These are phyloP conservation scores for Pollicipes pollicipes DNA, from an alignment of 1,140 invertebrate genomes.

Conservation along the genomic window DNA sequence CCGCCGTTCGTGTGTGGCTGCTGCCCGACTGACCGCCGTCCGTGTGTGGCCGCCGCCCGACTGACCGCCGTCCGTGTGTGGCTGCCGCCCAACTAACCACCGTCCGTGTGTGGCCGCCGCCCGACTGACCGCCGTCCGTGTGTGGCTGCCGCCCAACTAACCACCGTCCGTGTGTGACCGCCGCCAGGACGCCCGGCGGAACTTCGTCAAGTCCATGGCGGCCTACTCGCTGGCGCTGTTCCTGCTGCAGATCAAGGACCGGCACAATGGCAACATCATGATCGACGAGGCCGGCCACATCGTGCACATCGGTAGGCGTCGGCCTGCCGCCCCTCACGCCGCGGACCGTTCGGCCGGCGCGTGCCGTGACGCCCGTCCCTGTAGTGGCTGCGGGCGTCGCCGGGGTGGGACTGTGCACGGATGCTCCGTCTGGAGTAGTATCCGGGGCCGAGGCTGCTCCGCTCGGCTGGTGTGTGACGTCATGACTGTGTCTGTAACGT, in stretches of 20 bases:
- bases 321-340: constrained; percentile 4
- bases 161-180: no score
- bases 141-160: no score
- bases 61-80: no score
- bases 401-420: neutral
- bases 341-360: neutral
- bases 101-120: no score
- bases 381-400: neutral
- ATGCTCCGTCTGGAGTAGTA: constrained; percentile 3
- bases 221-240: constrained; percentile 96
- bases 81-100: no score
- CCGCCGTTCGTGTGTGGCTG: no score
- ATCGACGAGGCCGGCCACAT: constrained; percentile 87
- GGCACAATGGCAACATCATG: constrained; percentile 99
- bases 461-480: no score
- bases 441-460: no score
- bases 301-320: constrained; percentile 61
- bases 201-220: constrained; percentile 97
- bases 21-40: no score
- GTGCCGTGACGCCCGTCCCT: neutral
- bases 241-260: constrained; percentile 93
- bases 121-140: no score
- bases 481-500: no score
- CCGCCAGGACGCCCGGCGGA: constrained; percentile 63
- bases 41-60: no score